These are phyloP conservation scores for Semnornis frantzii DNA, from an alignment of 2,113 vertebrate species.

Conservation along the genomic window DNA sequence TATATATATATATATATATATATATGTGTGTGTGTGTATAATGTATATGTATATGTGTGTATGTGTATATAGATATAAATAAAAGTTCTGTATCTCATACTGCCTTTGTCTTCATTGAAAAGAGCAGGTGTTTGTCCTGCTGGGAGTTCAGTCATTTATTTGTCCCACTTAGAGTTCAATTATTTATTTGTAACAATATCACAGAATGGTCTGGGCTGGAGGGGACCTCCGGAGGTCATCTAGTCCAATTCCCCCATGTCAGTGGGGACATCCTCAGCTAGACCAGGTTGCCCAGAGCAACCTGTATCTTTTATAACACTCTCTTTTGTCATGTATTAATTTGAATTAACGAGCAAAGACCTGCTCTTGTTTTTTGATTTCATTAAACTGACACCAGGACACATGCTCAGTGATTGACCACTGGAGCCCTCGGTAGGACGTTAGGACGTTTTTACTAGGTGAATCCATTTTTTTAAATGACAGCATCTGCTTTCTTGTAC, in stretches of 20 bases:
- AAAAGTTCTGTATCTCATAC: neutral
- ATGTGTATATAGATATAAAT: no score
- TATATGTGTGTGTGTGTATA: no score
- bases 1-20: no score
- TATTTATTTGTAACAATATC: neutral
- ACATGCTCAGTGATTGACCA: conserved; percentile 48
- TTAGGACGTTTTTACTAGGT: conserved; percentile 70
- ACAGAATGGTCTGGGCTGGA: no score
- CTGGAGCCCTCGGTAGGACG: conserved; percentile 56
- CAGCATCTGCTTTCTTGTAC: conserved; percentile 80
- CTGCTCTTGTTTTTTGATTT: conserved; percentile 39
- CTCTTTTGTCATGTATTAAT: conserved; percentile 1
- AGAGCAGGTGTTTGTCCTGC: neutral
- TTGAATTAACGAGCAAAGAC: conserved; percentile 29
- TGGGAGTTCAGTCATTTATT: neutral
- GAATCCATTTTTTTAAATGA: conserved; percentile 76
- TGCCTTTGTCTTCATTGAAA: neutral
- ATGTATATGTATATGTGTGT: no score
- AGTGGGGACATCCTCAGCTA: no score
- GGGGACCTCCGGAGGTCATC: no score
- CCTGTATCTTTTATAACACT: neutral
- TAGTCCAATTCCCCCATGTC: no score
- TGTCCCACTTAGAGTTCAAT: neutral
- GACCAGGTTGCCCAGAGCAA: no score
- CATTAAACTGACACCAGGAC: conserved; percentile 65